phyloP scores from a whole-genome alignment of 2,888 invertebrate genomes.

The Anthophora plumipes region DNA sequence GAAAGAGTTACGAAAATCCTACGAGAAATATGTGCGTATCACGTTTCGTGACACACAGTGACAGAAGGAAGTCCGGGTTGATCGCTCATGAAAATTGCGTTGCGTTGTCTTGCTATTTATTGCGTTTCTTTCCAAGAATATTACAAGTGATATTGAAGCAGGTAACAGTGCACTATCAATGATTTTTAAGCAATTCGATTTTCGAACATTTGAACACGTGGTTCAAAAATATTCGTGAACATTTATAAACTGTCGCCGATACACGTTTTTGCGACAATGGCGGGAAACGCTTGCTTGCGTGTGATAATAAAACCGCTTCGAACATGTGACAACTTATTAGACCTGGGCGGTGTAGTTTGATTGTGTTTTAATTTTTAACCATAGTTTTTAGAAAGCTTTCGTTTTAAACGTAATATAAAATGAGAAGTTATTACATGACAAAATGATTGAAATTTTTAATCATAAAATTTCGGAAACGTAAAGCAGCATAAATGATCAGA shows the following conservation, averaged over 20 bases:
- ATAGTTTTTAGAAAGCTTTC: background rate
- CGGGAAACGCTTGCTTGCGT: conserved; percentile 37
- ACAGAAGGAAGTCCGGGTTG: conserved; percentile 11
- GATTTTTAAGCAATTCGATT: conserved; percentile 34
- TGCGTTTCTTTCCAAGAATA: conserved; percentile 46
- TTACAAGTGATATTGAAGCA: conserved; percentile 15
- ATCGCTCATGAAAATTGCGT: conserved; percentile 44
- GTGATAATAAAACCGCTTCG: conserved; percentile 48
- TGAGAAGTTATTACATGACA: too few relatives aligned
- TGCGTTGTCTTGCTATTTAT: conserved; percentile 52
- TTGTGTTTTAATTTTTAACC: background rate
- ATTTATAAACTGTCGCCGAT: conserved; percentile 37
- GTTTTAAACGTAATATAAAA: too few relatives aligned
- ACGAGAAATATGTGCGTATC: conserved; percentile 32
- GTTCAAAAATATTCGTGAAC: conserved; percentile 29
- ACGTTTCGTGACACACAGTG: conserved; percentile 33
- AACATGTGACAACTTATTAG: conserved; percentile 68
- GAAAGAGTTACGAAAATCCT: conserved; percentile 16
- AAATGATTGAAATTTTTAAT: too few relatives aligned
- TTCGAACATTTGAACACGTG: conserved; percentile 27
- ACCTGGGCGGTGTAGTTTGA: conserved; percentile 41
- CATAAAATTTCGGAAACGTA: too few relatives aligned
- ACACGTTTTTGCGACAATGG: conserved; percentile 56
- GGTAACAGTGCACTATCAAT: conserved; percentile 31
- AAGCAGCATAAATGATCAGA: too few relatives aligned